Conservation (phyloP, 2,888 invertebrate species). For the Seladonia tumulorum region DNA sequence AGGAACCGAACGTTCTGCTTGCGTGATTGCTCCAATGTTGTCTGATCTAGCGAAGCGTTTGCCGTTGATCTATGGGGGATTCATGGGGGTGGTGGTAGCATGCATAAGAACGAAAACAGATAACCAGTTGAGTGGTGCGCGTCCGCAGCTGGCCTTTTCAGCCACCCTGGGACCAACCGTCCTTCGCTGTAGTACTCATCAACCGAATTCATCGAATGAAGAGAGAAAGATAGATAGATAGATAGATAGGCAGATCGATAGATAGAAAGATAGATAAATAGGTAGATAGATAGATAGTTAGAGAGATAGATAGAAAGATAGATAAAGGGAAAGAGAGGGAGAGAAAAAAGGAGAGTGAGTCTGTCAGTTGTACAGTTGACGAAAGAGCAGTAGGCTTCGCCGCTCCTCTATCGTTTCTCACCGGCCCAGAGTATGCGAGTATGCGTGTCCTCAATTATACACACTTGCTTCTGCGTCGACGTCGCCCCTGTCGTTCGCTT, state of each 20-base stretch:
- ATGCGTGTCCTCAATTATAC: neutral
- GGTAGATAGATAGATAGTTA: neutral
- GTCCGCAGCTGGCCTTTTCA: conserved; percentile 75
- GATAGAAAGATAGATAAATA: neutral
- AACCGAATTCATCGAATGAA: conserved; percentile 62
- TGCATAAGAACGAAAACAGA: conserved; percentile 76
- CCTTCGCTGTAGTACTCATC: conserved; percentile 67
- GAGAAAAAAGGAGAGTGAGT: neutral
- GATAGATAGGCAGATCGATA: neutral
- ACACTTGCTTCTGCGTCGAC: neutral
- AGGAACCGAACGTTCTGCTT: conserved; percentile 7
- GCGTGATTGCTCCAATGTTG: neutral
- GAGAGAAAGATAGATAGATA: neutral
- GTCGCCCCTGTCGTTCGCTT: neutral
- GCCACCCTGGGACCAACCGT: conserved; percentile 62
- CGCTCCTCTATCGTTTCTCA: neutral
- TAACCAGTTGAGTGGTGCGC: conserved; percentile 77
- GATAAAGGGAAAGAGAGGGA: neutral
- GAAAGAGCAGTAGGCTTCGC: conserved; percentile 5
- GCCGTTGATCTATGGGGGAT: conserved; percentile 51
- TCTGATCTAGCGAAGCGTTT: conserved; percentile 61
- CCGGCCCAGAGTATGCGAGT: neutral
- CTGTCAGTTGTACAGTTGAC: conserved; percentile 6
- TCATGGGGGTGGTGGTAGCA: conserved; percentile 53
- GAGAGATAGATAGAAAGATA: neutral